Base-by-base conservation (phyloP, 2,888 invertebrate species). In the Hyalella azteca region DNA sequence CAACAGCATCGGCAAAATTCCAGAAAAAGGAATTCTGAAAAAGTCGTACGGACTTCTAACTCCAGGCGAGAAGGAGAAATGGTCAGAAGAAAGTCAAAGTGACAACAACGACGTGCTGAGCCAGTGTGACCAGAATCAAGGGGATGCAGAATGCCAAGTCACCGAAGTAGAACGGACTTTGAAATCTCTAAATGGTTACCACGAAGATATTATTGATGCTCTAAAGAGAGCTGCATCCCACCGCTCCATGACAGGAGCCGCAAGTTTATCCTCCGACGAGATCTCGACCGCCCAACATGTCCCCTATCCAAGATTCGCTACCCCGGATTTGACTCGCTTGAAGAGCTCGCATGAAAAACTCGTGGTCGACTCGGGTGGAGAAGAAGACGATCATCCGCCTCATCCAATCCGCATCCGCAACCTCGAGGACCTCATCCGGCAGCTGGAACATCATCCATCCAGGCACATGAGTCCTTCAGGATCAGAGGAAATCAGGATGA, bases 1-100 rank as follows among this genome's bases (percentile, higher is more conserved):
- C 82, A 93, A 93, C 89, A 93, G 92, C 87, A 91, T 93, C 88
- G 90, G 91, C 82, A 93, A 93, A 88, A 90, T 93, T 85, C 94
- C 94, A 86, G 95, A 95, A 90, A 95, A 95, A 89, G 96, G 96
- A 81, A 96, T 96, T 88, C 91, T 96, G 87, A 96, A 96, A 91
- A 95, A 95, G 89, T 85, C 86, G 13, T 83, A 82, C 77, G 84
- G 85, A 79, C 83, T 94, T 86, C 93, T 94, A 86, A 92, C 93
- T 86, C 92, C 93, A 86, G 90, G 92, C 86, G 90, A 90, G 86
- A 93, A 93, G 88, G 93, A 93, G 86, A 92, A 92, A 87, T 93
- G 93, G 93, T 91, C 91, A 19, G 88, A 88, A 78, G 88, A 88
- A 81, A 92, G 92, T 75, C 93, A 93, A 87, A 92, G 92, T 60